Conservation (phyloP, 2,113 vertebrate genomes). For the Tragelaphus imberbis region DNA sequence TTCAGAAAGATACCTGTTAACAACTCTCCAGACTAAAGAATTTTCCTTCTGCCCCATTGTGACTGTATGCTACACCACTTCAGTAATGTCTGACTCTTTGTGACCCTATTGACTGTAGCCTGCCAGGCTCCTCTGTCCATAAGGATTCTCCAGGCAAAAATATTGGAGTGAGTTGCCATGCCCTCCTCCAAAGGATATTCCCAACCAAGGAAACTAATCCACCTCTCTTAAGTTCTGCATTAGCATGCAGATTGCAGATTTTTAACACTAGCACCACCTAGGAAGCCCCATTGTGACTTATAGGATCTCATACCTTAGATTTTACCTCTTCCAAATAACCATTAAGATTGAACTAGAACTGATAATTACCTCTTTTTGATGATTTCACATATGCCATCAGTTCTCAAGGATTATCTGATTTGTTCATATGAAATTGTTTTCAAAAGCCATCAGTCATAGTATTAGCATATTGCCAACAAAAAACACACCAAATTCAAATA, state of each 20-base stretch:
- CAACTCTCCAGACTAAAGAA: background rate
- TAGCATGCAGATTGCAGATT: background rate
- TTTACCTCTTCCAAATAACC: background rate
- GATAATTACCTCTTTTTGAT: background rate
- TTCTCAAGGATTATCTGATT: background rate
- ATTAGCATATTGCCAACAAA: background rate
- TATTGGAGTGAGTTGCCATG: background rate
- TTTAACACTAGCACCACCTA: background rate
- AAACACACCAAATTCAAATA: background rate
- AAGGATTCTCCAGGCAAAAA: background rate
- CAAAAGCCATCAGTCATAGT: background rate
- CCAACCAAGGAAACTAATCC: background rate
- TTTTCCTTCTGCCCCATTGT: background rate
- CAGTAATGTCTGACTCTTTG: background rate
- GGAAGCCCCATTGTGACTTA: background rate
- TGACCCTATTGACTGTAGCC: background rate
- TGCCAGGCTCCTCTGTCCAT: background rate
- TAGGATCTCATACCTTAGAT: background rate
- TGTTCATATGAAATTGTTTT: background rate
- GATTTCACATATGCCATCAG: background rate
- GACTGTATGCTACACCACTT: background rate
- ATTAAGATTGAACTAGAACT: background rate
- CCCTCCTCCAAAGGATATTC: background rate
- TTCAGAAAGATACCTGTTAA: background rate
- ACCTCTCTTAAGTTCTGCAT: background rate